phyloP scores from a whole-genome alignment of 2,797 vertebrate species.

The Petrocephalus sullivani region DNA sequence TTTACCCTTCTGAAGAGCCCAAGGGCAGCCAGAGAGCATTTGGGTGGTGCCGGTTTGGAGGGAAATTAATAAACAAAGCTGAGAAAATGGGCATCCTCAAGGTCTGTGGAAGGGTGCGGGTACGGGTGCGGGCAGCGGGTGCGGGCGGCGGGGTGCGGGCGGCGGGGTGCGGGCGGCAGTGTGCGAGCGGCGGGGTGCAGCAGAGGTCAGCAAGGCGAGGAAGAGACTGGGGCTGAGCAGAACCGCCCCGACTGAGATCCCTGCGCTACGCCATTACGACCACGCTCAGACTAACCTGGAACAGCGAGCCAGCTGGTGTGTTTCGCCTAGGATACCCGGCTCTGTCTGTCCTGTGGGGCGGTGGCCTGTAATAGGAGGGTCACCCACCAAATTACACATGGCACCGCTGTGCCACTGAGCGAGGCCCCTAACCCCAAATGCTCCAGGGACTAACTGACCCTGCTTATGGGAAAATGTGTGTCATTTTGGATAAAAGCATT shows the following conservation, averaged over 20 bases:
- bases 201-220: background rate
- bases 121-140: no score
- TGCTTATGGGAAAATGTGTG: background rate
- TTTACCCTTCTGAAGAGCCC: background rate
- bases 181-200: no score
- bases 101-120: background rate
- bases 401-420: background rate
- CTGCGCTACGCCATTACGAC: background rate
- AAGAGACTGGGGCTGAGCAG: background rate
- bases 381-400: background rate
- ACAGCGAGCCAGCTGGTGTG: background rate
- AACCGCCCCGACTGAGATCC: background rate
- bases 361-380: background rate
- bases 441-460: background rate
- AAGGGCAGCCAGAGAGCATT: background rate
- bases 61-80: constrained; percentile 13
- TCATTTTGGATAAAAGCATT: background rate
- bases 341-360: background rate
- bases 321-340: background rate
- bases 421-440: background rate
- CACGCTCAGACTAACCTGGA: background rate
- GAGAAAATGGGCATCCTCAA: constrained; percentile 7
- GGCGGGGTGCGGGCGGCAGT: no score
- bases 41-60: background rate
- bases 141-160: no score